Percentiles rank a stretch among this genome's conserved stretches.
phyloP scores from a whole-genome alignment of 2,888 invertebrate species.

The Tiliacea citrago region DNA sequence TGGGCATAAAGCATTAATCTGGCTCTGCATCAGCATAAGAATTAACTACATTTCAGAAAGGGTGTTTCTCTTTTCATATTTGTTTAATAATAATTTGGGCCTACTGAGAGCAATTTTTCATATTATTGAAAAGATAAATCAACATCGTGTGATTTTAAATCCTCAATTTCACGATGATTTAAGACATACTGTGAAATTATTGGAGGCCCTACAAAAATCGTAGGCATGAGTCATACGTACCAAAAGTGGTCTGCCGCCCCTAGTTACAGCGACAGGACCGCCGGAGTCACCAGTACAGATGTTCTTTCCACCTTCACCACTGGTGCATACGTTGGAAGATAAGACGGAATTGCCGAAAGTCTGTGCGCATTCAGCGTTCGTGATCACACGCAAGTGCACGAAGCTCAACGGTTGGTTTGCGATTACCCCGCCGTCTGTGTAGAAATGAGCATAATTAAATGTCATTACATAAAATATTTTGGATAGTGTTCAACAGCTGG shows the following conservation, averaged over 20 bases:
- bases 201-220: background rate
- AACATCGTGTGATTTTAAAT: no score
- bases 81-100: no score
- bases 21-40: no score
- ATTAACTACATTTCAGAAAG: no score
- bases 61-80: no score
- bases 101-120: no score
- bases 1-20: background rate
- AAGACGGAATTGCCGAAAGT: conserved; percentile 60
- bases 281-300: conserved; percentile 81
- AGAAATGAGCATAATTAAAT: background rate
- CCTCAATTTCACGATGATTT: no score
- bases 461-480: background rate
- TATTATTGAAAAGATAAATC: no score
- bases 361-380: conserved; percentile 63
- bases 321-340: conserved; percentile 75
- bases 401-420: conserved; percentile 23
- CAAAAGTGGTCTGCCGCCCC: conserved; percentile 26
- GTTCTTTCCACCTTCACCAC: conserved; percentile 67
- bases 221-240: conserved; percentile 7
- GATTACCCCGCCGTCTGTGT: background rate
- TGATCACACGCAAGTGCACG: conserved; percentile 67
- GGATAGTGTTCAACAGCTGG: background rate
- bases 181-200: no score
- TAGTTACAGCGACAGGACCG: conserved; percentile 73